Percentiles rank a stretch among this genome's conserved stretches.
Conservation (phyloP, 2,113 vertebrate species). For the Notothenia coriiceps region DNA sequence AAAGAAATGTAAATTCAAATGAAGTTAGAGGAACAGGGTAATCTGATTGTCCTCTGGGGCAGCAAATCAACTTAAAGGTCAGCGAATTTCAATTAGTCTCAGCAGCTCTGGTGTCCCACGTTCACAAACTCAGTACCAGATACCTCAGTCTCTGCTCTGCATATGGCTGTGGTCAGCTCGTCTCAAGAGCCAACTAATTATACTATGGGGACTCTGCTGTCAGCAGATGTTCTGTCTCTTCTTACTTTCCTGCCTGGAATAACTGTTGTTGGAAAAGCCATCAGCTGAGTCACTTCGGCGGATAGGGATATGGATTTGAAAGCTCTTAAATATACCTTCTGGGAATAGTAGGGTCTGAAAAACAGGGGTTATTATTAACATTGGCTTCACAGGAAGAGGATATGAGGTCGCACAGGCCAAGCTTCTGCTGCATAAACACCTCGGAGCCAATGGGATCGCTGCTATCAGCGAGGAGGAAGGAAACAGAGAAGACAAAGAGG, state of each 20-base stretch:
- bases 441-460: slow-evolving; percentile 56
- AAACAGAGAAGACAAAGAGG: slow-evolving; percentile 71
- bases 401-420: slow-evolving; percentile 64
- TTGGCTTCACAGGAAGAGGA: slow-evolving; percentile 78
- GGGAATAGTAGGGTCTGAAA: slow-evolving; percentile 63
- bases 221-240: slow-evolving; percentile 56
- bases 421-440: slow-evolving; percentile 74
- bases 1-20: slow-evolving; percentile 50
- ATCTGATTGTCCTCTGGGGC: slow-evolving; percentile 60
- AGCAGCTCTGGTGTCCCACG: slow-evolving; percentile 27
- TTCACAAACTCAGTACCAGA: slow-evolving; percentile 17
- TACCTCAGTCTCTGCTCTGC: slow-evolving; percentile 20
- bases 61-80: slow-evolving; percentile 74
- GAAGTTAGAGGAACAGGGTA: slow-evolving; percentile 58
- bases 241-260: slow-evolving; percentile 62
- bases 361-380: slow-evolving; percentile 79
- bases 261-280: slow-evolving; percentile 66
- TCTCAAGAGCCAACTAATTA: slow-evolving; percentile 58
- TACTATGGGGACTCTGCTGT: slow-evolving; percentile 31
- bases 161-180: slow-evolving; percentile 21
- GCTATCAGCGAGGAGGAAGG: slow-evolving; percentile 55
- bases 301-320: slow-evolving; percentile 58
- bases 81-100: slow-evolving; percentile 71
- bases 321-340: slow-evolving; percentile 60
- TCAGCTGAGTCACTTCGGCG: slow-evolving; percentile 67